Evolutionary conservation across 2,113 vertebrate genomes (phyloP), one percentile per base, ranked within the genome.

Genomic region (Tyrannus savana): DNA sequence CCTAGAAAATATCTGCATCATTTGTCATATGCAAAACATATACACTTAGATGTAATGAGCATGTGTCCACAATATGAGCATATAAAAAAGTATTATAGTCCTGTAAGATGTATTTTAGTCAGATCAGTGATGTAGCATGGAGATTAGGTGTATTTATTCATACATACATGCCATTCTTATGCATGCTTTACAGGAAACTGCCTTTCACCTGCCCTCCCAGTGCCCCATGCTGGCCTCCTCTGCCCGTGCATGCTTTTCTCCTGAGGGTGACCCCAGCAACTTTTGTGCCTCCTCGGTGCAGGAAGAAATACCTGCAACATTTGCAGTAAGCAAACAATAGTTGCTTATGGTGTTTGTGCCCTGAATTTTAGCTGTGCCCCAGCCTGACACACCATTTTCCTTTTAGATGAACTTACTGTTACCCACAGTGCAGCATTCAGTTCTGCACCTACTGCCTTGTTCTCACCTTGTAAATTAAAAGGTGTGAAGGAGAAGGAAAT

Each of bases 381-480:
- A 39, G 39, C 44, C 63, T 97, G 78, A 84, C 60, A 42, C 72
- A 81, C 75, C 35, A 37, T 86, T n/a, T 60, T 77, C 69, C 86
- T 95, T 90, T 60, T 46, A 69, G 84, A 73, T 39, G 50, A 86
- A 12, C 4, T 0, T 53, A 22, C 52, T n/a, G 14, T 30, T 90
- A 81, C 73, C 74, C 71, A 35, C 31, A 19, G 58, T 8, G 76
- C 33, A 92, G 72, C 64, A 49, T 31, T 75, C 80, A 37, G 39
- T 60, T 76, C 90, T 56, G 75, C 25, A 59, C 80, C 80, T 47
- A 60, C 56, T 87, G 72, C 62, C 52, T 60, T 47, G 59, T 60
- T 85, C 91, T 89, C 27, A 11, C 52, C 33, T 56, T 33, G 75
- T 74, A 97, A 95, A 97, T 88, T 93, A 95, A 96, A 92, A 96